Percentiles rank a stretch among this genome's conserved stretches.
phyloP scores from a whole-genome alignment of 37 sponge, comb jelly and placozoan species.

The Dysidea cf. avara region DNA sequence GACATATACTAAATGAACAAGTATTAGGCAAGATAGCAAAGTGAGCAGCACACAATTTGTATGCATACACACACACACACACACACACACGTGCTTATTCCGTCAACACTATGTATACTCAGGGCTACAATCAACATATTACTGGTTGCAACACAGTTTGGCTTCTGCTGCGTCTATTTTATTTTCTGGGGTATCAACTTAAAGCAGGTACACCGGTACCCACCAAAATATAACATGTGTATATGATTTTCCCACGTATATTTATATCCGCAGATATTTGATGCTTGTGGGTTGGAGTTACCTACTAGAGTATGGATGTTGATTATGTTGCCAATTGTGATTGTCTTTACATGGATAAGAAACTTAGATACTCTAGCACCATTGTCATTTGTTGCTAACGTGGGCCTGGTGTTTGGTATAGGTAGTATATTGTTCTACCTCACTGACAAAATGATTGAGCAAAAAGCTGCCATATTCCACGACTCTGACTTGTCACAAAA shows the following conservation, averaged over 20 bases:
- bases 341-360: conserved; percentile 64
- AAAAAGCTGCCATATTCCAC: conserved; percentile 20
- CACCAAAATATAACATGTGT: background rate
- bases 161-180: conserved; percentile 77
- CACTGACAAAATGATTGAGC: conserved; percentile 8
- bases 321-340: conserved; percentile 42
- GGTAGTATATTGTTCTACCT: conserved; percentile 27
- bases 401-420: conserved; percentile 49
- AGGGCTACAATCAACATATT: conserved; percentile 54
- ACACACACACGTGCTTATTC: too few relatives aligned
- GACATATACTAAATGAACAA: too few relatives aligned
- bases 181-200: conserved; percentile 66
- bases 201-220: conserved; percentile 16
- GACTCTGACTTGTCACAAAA: conserved; percentile 5
- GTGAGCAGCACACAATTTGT: background rate
- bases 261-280: conserved; percentile 28
- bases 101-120: too few relatives aligned
- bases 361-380: conserved; percentile 63
- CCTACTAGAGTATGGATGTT: conserved; percentile 15
- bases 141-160: conserved; percentile 76
- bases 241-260: too few relatives aligned
- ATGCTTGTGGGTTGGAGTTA: conserved; percentile 20
- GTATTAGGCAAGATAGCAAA: too few relatives aligned
- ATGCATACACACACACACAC: too few relatives aligned
- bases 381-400: conserved; percentile 66